These are phyloP conservation scores for Cephus pulcher DNA, from an alignment of 2,888 invertebrate species.

Conservation along the genomic window DNA sequence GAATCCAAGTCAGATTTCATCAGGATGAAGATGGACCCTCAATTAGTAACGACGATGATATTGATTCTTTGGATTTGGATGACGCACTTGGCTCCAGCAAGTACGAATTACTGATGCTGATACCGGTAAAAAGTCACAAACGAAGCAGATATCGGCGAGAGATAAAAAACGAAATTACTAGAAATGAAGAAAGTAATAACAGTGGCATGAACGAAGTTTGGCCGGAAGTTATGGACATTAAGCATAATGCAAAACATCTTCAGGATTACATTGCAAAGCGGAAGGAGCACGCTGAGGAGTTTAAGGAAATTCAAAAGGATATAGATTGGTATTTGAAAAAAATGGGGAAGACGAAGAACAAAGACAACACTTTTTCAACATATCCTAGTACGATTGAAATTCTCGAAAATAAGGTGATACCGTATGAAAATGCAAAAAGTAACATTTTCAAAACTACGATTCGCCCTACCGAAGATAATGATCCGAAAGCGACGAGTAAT, in stretches of 20 bases:
- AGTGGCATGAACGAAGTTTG: slow-evolving; percentile 26
- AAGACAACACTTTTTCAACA: neutral
- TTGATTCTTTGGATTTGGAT: slow-evolving; percentile 13
- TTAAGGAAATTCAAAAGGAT: slow-evolving; percentile 8
- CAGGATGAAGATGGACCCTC: neutral
- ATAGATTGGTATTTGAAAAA: slow-evolving; percentile 11
- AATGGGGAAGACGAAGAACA: neutral
- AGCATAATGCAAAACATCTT: slow-evolving; percentile 28
- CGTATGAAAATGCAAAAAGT: neutral
- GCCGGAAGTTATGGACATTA: slow-evolving; percentile 26
- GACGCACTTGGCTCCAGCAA: slow-evolving; percentile 21
- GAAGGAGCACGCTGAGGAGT: slow-evolving; percentile 7
- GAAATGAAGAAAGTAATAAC: neutral
- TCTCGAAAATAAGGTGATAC: neutral
- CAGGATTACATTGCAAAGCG: slow-evolving; percentile 19
- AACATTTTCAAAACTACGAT: neutral
- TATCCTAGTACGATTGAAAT: neutral
- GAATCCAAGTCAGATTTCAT: neutral
- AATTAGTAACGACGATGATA: neutral
- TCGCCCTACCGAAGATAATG: neutral
- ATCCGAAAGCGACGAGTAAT: neutral
- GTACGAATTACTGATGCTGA: slow-evolving; percentile 31
- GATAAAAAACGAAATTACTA: neutral
- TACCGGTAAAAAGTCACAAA: slow-evolving; percentile 24
- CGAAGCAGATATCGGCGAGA: slow-evolving; percentile 5